These are phyloP conservation scores for Cryptus viduatorius DNA, from an alignment of 2,888 invertebrate species.

Conservation along the genomic window DNA sequence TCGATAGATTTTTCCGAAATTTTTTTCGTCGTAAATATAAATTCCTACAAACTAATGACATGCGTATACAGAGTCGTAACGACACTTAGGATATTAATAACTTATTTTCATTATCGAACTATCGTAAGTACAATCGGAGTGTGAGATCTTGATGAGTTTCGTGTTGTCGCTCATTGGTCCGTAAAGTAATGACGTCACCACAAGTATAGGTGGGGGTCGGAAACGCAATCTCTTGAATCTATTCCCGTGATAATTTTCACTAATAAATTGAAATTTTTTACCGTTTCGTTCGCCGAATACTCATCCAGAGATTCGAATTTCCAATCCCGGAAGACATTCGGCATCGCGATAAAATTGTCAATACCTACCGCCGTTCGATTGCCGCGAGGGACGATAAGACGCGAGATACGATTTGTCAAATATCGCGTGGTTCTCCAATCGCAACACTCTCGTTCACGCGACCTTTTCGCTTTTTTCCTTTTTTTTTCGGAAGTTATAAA, in stretches of 20 bases:
- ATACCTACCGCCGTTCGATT: not conserved
- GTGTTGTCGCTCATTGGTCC: slow-evolving; percentile 34
- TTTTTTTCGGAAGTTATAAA: not conserved
- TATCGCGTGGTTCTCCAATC: not conserved
- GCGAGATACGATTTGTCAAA: not conserved
- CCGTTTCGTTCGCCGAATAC: not conserved
- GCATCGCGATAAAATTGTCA: not conserved
- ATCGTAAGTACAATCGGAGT: not conserved
- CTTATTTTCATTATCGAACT: not conserved
- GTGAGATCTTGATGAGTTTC: slow-evolving; percentile 54
- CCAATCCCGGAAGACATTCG: not conserved
- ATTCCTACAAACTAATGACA: not conserved
- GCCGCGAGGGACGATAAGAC: not conserved
- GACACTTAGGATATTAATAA: not conserved
- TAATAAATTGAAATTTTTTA: not conserved
- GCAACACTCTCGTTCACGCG: not conserved
- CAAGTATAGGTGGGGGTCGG: slow-evolving; percentile 9
- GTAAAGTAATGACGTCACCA: slow-evolving; percentile 58
- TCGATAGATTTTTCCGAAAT: not conserved
- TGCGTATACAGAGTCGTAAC: not conserved
- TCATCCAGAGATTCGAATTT: not conserved
- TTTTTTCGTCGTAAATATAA: slow-evolving; percentile 14
- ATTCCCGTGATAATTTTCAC: slow-evolving; percentile 36
- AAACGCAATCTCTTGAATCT: not conserved
- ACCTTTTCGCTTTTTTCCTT: not conserved